Conservation (phyloP, 2,797 vertebrate species). For the Crax fasciolata region DNA sequence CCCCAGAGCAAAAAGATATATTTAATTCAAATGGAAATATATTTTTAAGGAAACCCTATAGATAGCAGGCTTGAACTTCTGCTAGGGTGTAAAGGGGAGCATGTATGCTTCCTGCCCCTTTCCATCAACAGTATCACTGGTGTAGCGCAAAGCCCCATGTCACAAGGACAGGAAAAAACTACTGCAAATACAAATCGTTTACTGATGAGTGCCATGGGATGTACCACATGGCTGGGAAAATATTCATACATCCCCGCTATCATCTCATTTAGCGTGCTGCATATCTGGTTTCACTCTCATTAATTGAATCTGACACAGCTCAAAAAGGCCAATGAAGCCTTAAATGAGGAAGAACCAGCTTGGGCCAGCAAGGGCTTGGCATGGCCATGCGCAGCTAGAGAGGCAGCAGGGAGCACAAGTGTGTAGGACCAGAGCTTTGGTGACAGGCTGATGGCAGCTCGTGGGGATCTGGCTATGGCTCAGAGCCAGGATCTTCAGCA, state of each 20-base stretch:
- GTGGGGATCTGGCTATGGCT: neutral
- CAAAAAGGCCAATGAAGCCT: conserved; percentile 45
- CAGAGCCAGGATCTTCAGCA: accelerated
- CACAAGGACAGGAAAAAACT: neutral
- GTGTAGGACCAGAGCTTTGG: neutral
- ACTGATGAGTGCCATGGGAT: neutral
- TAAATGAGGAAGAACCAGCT: conserved; percentile 48
- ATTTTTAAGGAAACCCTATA: neutral
- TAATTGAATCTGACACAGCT: conserved; percentile 37
- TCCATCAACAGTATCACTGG: neutral
- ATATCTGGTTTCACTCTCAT: conserved; percentile 38
- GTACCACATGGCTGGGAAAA: neutral
- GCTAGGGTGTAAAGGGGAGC: neutral
- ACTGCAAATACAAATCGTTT: neutral
- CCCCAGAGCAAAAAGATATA: neutral
- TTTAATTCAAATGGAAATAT: neutral
- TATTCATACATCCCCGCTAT: neutral
- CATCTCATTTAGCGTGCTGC: conserved; percentile 6
- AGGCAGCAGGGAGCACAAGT: neutral
- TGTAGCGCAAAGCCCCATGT: neutral
- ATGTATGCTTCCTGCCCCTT: neutral
- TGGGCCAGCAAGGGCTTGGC: conserved; percentile 46
- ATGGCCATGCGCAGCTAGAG: accelerated
- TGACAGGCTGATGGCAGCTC: neutral
- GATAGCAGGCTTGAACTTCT: neutral